These are phyloP conservation scores for Leuctra nigra DNA, from an alignment of 2,888 invertebrate species.

Conservation along the genomic window DNA sequence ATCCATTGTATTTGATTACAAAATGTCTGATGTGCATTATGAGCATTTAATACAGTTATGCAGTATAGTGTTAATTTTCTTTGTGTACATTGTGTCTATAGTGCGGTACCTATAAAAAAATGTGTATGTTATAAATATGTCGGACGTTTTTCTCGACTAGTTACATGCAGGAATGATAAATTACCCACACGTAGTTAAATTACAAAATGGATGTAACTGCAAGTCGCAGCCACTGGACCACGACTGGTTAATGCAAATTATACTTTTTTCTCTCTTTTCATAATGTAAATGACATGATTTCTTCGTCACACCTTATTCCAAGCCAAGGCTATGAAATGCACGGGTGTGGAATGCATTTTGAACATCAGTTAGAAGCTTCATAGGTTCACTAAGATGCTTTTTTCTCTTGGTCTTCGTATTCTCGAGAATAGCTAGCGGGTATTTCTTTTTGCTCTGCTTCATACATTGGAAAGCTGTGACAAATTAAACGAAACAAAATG, in stretches of 20 bases:
- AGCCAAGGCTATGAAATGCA: too few relatives aligned
- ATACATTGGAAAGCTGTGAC: slow-evolving; percentile 1
- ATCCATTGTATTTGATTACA: too few relatives aligned
- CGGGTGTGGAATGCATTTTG: too few relatives aligned
- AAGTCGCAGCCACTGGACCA: slow-evolving; percentile 11
- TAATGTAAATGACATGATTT: slow-evolving; percentile 3
- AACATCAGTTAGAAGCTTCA: too few relatives aligned
- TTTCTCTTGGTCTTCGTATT: too few relatives aligned
- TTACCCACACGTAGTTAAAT: slow-evolving; percentile 2
- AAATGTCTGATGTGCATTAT: too few relatives aligned
- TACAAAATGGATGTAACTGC: slow-evolving; percentile 13
- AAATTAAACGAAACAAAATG: slow-evolving; percentile 5
- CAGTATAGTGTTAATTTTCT: too few relatives aligned
- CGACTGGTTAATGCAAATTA: slow-evolving; percentile 14
- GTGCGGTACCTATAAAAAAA: too few relatives aligned
- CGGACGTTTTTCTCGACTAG: neutral
- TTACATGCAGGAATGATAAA: slow-evolving; percentile 13
- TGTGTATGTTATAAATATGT: too few relatives aligned
- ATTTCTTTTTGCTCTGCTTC: neutral
- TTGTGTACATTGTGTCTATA: too few relatives aligned
- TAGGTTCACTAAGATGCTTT: too few relatives aligned
- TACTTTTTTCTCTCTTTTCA: slow-evolving; percentile 6
- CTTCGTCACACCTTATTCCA: slow-evolving; percentile 8
- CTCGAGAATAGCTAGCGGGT: neutral
- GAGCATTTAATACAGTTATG: too few relatives aligned